phyloP scores from a whole-genome alignment of 2,113 vertebrate genomes.

The Bos javanicus region DNA sequence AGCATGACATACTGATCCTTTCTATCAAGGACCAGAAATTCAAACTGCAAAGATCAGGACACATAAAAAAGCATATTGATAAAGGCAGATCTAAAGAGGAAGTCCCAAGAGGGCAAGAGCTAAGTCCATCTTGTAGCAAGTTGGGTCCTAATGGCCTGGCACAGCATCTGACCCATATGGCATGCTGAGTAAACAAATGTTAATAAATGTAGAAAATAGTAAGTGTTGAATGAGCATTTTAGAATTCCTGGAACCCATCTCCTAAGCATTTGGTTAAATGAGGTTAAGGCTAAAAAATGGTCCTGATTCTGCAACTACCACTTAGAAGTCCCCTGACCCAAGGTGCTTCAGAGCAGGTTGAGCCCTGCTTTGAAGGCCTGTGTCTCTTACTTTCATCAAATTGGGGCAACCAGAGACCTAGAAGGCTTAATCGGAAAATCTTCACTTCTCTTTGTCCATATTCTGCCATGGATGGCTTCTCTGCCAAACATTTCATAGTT shows the following conservation, averaged over 20 bases:
- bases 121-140: background rate
- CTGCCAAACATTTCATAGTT: conserved; percentile 74
- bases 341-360: background rate
- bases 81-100: background rate
- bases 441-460: conserved; percentile 37
- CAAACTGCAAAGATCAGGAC: background rate
- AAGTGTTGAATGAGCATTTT: background rate
- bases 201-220: background rate
- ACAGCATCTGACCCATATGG: background rate
- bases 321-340: background rate
- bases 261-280: background rate
- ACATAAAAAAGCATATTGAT: background rate
- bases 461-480: conserved; percentile 21
- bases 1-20: background rate
- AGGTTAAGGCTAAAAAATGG: background rate
- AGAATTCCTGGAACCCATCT: background rate
- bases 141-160: background rate
- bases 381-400: background rate
- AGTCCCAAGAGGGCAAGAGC: background rate
- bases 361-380: background rate
- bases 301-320: background rate
- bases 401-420: background rate
- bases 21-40: background rate
- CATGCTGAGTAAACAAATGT: background rate
- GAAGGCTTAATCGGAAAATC: background rate